A percentile compares a stretch with the other conserved stretches of the same genome.
Evolutionary conservation across 2,888 invertebrate genomes (phyloP).

Genomic region (Tethea ocularis): DNA sequence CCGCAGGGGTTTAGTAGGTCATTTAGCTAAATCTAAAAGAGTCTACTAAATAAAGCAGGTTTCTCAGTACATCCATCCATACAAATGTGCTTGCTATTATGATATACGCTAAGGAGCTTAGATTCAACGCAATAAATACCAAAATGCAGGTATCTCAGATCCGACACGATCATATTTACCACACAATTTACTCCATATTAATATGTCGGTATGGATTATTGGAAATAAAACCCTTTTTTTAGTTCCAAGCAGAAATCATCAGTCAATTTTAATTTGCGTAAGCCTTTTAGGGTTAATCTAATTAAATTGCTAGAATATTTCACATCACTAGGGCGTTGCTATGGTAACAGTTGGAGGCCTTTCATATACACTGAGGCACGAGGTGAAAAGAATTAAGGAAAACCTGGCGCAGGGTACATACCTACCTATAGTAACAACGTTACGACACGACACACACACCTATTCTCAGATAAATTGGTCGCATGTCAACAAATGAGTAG

Average conservation of each 20-base stretch:
- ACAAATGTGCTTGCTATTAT: too few species aligned
- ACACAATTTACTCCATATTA: too few species aligned
- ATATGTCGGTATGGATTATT: conserved; percentile 6
- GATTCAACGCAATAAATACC: too few species aligned
- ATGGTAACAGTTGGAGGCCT: conserved; percentile 47
- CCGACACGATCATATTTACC: too few species aligned
- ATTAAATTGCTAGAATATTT: conserved; percentile 38
- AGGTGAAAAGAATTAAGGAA: background rate
- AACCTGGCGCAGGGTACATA: background rate
- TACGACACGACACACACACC: background rate
- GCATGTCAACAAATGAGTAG: background rate
- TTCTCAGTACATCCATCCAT: too few species aligned
- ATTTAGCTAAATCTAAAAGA: too few species aligned
- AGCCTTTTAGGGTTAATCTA: conserved; percentile 40
- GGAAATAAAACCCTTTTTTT: conserved; percentile 21
- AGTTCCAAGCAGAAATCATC: conserved; percentile 29
- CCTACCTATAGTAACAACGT: background rate
- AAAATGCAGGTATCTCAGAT: too few species aligned
- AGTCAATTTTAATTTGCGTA: conserved; percentile 41
- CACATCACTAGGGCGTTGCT: conserved; percentile 48
- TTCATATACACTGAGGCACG: conserved; percentile 17
- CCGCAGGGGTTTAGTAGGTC: too few species aligned
- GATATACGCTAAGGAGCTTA: too few species aligned
- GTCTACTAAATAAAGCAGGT: too few species aligned
- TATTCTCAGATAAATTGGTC: background rate